Evolutionary conservation across 2,113 vertebrate species (phyloP).

Genomic region (Cinclus mexicanus): DNA sequence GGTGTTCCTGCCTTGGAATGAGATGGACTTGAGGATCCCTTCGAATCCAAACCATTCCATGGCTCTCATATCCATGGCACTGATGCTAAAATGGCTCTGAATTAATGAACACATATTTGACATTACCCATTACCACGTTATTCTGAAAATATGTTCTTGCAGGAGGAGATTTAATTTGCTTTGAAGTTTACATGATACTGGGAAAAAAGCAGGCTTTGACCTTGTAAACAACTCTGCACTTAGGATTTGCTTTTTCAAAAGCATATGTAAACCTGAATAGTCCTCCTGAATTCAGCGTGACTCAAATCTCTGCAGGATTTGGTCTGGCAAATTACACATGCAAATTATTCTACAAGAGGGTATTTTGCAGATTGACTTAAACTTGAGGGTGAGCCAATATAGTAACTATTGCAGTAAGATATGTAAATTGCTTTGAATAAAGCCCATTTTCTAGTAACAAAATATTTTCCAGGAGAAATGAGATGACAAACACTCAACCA

Average conservation of each 20-base stretch:
- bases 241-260: background rate
- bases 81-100: background rate
- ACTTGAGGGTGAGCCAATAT: conserved; percentile 1
- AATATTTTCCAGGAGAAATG: background rate
- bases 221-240: background rate
- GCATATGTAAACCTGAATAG: background rate
- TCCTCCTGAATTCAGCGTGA: background rate
- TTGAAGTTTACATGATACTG: background rate
- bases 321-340: conserved; percentile 15
- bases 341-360: conserved; percentile 23
- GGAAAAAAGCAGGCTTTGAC: background rate
- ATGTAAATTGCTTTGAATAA: conserved; percentile 3
- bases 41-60: background rate
- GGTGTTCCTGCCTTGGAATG: background rate
- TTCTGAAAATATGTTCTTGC: background rate
- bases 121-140: background rate
- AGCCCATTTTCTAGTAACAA: background rate
- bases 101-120: background rate
- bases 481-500: background rate
- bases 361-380: conserved; percentile 19
- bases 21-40: background rate
- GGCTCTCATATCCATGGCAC: background rate
- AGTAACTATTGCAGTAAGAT: background rate
- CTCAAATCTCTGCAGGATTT: conserved; percentile 5
- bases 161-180: background rate